Evolutionary conservation across 2,888 invertebrate species (phyloP).

Genomic region (Drosophila pseudotalamancana): DNA sequence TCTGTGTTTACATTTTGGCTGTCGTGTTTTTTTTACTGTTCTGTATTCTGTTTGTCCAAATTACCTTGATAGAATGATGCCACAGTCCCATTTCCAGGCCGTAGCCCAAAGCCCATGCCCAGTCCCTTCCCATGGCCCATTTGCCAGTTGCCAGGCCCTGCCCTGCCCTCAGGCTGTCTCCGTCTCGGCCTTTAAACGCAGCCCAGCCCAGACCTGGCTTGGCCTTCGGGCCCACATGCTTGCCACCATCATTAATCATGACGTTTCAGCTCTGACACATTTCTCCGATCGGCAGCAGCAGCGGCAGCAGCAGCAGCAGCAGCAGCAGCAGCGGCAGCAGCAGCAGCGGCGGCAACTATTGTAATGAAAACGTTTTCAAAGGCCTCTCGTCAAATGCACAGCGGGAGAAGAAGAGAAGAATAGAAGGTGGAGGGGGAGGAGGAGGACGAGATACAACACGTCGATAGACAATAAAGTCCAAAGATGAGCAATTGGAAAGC

Average conservation of each 20-base stretch:
- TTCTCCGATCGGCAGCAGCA: conserved; percentile 80
- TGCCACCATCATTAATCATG: conserved; percentile 83
- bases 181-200: conserved; percentile 45
- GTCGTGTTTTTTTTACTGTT: conserved; percentile 47
- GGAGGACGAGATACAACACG: conserved; percentile 18
- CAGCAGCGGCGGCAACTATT: conserved; percentile 66
- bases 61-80: conserved; percentile 79
- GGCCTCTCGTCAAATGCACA: conserved; percentile 45
- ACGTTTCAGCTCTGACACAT: conserved; percentile 83
- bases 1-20: conserved; percentile 60
- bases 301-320: conserved; percentile 55
- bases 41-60: conserved; percentile 69
- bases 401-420: too few relatives aligned
- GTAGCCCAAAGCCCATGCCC: conserved; percentile 25
- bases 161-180: conserved; percentile 63
- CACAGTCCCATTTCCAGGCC: conserved; percentile 30
- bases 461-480: conserved; percentile 37
- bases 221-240: conserved; percentile 81
- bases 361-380: conserved; percentile 76
- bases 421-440: too few relatives aligned
- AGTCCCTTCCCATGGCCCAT: conserved; percentile 59
- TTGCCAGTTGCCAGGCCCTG: conserved; percentile 47
- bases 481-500: conserved; percentile 46
- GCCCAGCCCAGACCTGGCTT: conserved; percentile 36
- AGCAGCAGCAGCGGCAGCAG: conserved; percentile 26